phyloP scores from a whole-genome alignment of 2,797 vertebrate species.

The Acipenser ruthenus region DNA sequence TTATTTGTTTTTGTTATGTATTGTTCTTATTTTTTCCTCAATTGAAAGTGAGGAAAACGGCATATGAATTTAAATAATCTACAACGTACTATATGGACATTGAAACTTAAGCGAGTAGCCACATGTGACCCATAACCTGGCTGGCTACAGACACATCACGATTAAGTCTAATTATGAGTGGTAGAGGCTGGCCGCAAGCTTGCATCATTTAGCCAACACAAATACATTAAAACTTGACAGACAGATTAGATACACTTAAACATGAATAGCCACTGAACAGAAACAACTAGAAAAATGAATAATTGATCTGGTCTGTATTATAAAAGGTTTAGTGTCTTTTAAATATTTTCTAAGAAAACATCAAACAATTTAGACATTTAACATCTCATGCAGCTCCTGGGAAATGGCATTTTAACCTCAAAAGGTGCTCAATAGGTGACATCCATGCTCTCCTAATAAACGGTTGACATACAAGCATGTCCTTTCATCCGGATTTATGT shows the following conservation, averaged over 20 bases:
- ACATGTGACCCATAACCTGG: too few species aligned
- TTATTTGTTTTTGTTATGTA: too few species aligned
- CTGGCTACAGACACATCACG: too few species aligned
- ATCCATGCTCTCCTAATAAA: background rate
- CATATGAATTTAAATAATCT: too few species aligned
- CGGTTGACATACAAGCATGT: background rate
- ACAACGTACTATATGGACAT: too few species aligned
- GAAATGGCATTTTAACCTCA: constrained; percentile 4
- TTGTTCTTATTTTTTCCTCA: too few species aligned
- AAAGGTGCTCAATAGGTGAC: constrained; percentile 12
- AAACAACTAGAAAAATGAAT: constrained; percentile 23
- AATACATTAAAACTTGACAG: too few species aligned
- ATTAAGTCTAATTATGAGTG: too few species aligned
- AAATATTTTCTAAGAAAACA: background rate
- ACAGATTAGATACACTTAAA: constrained; percentile 24
- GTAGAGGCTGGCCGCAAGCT: too few species aligned
- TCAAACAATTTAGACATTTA: background rate
- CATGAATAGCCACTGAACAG: constrained; percentile 16
- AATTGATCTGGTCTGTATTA: constrained; percentile 19
- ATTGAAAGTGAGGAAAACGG: too few species aligned
- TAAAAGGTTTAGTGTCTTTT: constrained; percentile 7
- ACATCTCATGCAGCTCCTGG: background rate
- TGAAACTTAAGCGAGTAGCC: too few species aligned
- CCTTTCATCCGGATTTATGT: constrained; percentile 3
- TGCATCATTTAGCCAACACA: too few species aligned